Conservation (phyloP, 2,888 invertebrate species). For the Sminthurides aquaticus region DNA sequence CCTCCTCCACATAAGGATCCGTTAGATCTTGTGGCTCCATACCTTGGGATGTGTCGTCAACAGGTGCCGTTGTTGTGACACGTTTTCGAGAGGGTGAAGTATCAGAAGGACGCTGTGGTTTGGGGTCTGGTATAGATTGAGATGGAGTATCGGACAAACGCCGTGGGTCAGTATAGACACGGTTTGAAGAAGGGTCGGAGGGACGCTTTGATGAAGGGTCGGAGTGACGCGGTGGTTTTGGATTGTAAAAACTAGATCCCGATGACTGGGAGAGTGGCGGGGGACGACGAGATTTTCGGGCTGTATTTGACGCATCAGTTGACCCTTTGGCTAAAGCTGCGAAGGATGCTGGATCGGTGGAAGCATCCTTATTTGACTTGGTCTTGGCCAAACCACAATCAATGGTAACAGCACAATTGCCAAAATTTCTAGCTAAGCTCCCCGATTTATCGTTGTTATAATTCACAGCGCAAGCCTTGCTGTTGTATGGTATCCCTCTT, state of each 20-base stretch:
- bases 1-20: background rate
- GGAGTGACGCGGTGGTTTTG: too few relatives aligned
- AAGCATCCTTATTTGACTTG: background rate
- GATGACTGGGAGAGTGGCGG: too few relatives aligned
- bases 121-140: too few relatives aligned
- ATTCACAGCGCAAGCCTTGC: background rate
- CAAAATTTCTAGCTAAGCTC: background rate
- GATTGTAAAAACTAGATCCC: too few relatives aligned
- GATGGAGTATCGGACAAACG: too few relatives aligned
- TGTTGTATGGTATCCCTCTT: too few relatives aligned
- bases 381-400: background rate
- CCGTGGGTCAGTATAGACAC: too few relatives aligned
- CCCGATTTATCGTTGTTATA: background rate
- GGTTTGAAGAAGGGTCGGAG: too few relatives aligned
- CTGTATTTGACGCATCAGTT: background rate
- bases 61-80: background rate
- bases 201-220: too few relatives aligned
- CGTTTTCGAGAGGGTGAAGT: background rate
- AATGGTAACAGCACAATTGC: background rate
- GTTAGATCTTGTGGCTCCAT: background rate
- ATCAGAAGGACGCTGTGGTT: too few relatives aligned
- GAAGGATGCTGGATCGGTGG: background rate
- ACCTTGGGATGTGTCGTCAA: background rate
- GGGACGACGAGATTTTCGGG: too few relatives aligned
- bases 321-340: too few relatives aligned